Conservation (phyloP, 2,888 invertebrate species). For the Onthophagus sagittarius region DNA sequence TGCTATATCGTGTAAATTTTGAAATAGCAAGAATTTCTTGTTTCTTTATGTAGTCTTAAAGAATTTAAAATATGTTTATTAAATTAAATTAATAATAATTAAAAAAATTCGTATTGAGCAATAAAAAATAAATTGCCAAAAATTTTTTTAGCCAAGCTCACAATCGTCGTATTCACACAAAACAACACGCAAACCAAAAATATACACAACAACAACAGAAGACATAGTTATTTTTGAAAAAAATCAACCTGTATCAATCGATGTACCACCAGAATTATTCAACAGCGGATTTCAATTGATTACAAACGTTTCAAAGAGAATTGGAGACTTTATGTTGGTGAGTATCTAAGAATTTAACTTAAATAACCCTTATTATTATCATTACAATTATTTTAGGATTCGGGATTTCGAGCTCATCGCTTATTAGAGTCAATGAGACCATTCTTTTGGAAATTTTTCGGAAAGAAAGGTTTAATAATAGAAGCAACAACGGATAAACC, state of each 20-base stretch:
- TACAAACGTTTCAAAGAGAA: constrained; percentile 61
- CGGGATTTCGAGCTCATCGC: constrained; percentile 69
- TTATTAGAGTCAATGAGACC: constrained; percentile 72
- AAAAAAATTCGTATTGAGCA: no score
- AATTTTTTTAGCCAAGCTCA: constrained; percentile 30
- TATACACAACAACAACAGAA: constrained; percentile 49
- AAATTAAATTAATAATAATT: no score
- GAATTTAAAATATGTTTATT: no score
- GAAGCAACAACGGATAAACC: constrained; percentile 53
- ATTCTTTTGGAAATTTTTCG: constrained; percentile 66
- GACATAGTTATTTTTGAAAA: constrained; percentile 62
- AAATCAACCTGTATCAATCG: constrained; percentile 62
- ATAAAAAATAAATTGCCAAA: background rate
- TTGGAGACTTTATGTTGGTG: constrained; percentile 66
- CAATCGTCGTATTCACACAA: constrained; percentile 17
- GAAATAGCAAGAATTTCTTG: no score
- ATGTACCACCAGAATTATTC: constrained; percentile 62
- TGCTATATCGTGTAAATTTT: no score
- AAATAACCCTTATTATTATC: background rate
- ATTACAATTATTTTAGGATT: constrained; percentile 59
- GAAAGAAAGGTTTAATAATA: constrained; percentile 68
- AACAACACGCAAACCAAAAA: constrained; percentile 31
- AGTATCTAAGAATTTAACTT: constrained; percentile 30
- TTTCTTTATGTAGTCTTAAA: no score
- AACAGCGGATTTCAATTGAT: constrained; percentile 65